Conservation (phyloP, 2,113 vertebrate species). For the Hipposideros armiger region DNA sequence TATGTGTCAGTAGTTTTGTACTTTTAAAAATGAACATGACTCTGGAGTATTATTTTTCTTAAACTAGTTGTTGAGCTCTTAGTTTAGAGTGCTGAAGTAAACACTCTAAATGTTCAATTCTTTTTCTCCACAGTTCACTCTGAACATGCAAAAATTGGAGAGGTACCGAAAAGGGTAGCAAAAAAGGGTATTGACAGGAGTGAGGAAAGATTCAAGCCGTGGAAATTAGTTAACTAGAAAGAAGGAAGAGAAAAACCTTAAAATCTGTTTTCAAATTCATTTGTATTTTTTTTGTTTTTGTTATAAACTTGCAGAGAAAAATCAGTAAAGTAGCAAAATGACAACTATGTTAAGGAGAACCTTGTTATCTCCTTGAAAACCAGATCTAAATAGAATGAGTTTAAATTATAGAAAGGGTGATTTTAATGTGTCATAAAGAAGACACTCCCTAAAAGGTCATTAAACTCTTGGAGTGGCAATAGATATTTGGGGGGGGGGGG, state of each 20-base stretch:
- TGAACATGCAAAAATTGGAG: not conserved
- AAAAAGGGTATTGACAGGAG: not conserved
- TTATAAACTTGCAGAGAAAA: not conserved
- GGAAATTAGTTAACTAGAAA: not conserved
- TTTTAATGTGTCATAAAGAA: conserved; percentile 21
- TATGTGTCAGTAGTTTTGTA: conserved; percentile 13
- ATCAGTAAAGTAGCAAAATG: not conserved
- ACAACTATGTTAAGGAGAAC: not conserved
- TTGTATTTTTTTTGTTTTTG: conserved; percentile 29
- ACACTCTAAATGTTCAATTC: not conserved
- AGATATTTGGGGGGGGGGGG: not conserved
- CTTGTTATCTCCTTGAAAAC: not conserved
- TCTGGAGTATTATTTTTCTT: conserved; percentile 58
- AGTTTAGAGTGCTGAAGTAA: not conserved
- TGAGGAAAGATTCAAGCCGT: not conserved
- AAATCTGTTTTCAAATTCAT: not conserved
- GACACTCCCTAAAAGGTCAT: not conserved
- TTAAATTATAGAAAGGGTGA: not conserved
- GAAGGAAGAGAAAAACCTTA: not conserved
- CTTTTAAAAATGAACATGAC: not conserved
- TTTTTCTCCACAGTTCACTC: conserved; percentile 29
- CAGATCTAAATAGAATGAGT: not conserved
- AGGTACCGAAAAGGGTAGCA: not conserved
- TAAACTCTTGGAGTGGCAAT: not conserved
- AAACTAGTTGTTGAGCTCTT: conserved; percentile 34